Conservation (phyloP, 1,140 invertebrate species). For the Drosophila athabasca region DNA sequence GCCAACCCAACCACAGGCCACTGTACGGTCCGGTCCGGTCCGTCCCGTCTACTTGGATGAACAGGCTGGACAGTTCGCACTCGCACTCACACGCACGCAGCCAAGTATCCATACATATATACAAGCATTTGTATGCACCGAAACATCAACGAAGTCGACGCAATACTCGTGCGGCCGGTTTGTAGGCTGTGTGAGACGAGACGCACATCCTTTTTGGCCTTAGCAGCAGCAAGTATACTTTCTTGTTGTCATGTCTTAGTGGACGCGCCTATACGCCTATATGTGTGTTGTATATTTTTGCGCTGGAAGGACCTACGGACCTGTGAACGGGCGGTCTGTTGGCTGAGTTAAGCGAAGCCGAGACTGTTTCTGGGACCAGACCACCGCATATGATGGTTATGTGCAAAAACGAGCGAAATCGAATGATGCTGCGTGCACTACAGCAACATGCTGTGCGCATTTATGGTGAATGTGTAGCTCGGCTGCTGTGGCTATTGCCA, state of each 20-base stretch:
- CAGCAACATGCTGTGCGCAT: constrained; percentile 19
- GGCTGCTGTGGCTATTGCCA: too few species aligned
- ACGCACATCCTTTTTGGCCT: constrained; percentile 75
- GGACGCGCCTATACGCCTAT: constrained; percentile 25
- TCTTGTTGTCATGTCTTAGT: constrained; percentile 68
- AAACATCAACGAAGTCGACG: constrained; percentile 61
- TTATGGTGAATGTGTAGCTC: constrained; percentile 1
- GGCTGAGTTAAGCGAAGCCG: constrained; percentile 36
- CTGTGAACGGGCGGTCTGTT: constrained; percentile 22
- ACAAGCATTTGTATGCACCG: constrained; percentile 31
- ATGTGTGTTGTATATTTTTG: constrained; percentile 44
- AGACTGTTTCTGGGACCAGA: constrained; percentile 9
- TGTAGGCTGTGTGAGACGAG: constrained; percentile 56
- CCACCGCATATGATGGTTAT: constrained; percentile 32
- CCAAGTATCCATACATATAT: constrained; percentile 12
- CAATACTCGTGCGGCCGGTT: constrained; percentile 63
- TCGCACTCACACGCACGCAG: constrained; percentile 27
- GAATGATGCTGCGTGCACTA: constrained; percentile 46
- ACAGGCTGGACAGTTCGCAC: constrained; percentile 50
- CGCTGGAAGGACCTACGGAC: constrained; percentile 30
- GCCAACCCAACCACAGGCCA: constrained; percentile 64
- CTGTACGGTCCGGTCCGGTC: constrained; percentile 17
- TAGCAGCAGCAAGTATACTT: constrained; percentile 62
- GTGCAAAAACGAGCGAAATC: constrained; percentile 54
- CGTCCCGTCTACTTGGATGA: constrained; percentile 31